phyloP scores from a whole-genome alignment of 2,888 invertebrate species.

The Archips xylosteana region DNA sequence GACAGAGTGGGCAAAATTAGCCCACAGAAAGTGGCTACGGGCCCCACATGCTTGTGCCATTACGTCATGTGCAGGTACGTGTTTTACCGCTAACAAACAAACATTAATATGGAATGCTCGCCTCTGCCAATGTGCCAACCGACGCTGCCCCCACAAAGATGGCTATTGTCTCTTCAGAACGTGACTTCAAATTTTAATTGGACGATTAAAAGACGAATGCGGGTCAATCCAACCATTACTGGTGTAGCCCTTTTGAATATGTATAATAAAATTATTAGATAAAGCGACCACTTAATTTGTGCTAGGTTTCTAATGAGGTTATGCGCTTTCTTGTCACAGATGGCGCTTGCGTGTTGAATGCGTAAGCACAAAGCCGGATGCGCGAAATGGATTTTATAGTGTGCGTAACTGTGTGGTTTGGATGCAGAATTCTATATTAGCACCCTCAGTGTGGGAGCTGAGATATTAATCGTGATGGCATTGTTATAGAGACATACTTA shows the following conservation, averaged over 20 bases:
- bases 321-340: slow-evolving; percentile 85
- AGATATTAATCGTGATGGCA: slow-evolving; percentile 56
- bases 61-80: slow-evolving; percentile 77
- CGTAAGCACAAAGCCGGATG: slow-evolving; percentile 81
- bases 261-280: slow-evolving; percentile 85
- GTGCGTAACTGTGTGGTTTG: slow-evolving; percentile 71
- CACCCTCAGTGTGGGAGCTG: slow-evolving; percentile 64
- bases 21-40: slow-evolving; percentile 63
- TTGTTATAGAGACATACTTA: slow-evolving; percentile 45
- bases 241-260: slow-evolving; percentile 83
- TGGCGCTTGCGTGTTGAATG: slow-evolving; percentile 76
- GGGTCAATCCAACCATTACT: slow-evolving; percentile 84
- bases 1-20: slow-evolving; percentile 31
- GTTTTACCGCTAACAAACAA: slow-evolving; percentile 85
- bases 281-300: slow-evolving; percentile 78
- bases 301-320: slow-evolving; percentile 84
- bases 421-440: slow-evolving; percentile 73
- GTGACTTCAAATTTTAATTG: slow-evolving; percentile 85
- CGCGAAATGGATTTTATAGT: slow-evolving; percentile 80
- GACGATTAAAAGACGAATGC: slow-evolving; percentile 84
- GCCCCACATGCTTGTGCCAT: slow-evolving; percentile 71
- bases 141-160: slow-evolving; percentile 84
- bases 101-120: slow-evolving; percentile 84
- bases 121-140: slow-evolving; percentile 81
- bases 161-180: slow-evolving; percentile 84